phyloP scores from a whole-genome alignment of 1,140 invertebrate genomes.

The Psix sp. region DNA sequence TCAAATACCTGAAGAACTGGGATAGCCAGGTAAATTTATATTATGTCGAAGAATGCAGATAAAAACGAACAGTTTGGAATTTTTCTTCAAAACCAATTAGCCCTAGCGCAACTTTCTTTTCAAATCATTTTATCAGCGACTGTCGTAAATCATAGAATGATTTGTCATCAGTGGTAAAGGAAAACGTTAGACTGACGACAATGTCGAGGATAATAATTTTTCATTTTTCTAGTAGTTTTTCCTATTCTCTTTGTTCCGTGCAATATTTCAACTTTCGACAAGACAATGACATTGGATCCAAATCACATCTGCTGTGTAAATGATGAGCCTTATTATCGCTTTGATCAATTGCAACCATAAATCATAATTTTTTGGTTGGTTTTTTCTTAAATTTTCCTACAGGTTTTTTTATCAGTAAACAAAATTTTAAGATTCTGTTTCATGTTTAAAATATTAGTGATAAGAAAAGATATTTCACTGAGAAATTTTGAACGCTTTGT shows the following conservation, averaged over 20 bases:
- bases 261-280: conserved; percentile 7
- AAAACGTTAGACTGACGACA: conserved; percentile 11
- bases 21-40: conserved; percentile 79
- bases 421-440: not conserved
- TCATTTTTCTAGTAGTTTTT: conserved; percentile 23
- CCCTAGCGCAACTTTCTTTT: conserved; percentile 19
- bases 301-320: conserved; percentile 20
- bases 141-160: conserved; percentile 27
- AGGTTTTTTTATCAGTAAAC: conserved; percentile 4
- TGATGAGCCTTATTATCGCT: conserved; percentile 18
- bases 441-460: not conserved
- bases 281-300: conserved; percentile 14
- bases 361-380: conserved; percentile 6
- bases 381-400: conserved; percentile 6
- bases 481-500: too few relatives aligned
- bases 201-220: conserved; percentile 21
- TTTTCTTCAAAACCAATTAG: conserved; percentile 17
- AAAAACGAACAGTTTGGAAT: not conserved
- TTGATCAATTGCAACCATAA: conserved; percentile 19
- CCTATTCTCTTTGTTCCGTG: conserved; percentile 13
- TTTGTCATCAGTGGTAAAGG: conserved; percentile 14
- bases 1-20: conserved; percentile 79
- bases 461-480: too few relatives aligned
- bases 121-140: conserved; percentile 8
- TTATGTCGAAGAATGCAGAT: not conserved